phyloP scores from a whole-genome alignment of 2,888 invertebrate genomes.

The Aphelenchoides bicaudatus region DNA sequence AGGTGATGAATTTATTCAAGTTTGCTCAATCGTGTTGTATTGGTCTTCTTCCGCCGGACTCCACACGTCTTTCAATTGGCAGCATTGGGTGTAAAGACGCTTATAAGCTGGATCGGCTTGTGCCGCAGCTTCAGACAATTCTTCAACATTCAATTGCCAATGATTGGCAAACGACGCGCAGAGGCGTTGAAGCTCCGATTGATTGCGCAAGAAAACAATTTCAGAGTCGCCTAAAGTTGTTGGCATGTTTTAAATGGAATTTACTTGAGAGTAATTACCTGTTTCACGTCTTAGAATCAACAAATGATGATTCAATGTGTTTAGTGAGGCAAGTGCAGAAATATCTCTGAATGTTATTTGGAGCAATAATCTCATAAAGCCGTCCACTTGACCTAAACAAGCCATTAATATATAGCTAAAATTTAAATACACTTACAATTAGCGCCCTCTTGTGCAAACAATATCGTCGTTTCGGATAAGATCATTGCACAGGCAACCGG shows the following conservation, averaged over 20 bases:
- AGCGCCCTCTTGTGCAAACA: slow-evolving; percentile 50
- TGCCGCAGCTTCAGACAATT: not conserved
- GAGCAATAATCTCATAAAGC: slow-evolving; percentile 47
- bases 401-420: no score
- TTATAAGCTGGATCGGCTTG: not conserved
- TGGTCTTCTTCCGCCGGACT: no score
- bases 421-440: no score
- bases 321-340: slow-evolving; percentile 19
- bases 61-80: slow-evolving; percentile 8
- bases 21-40: no score
- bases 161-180: not conserved
- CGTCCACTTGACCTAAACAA: slow-evolving; percentile 48
- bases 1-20: no score
- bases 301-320: slow-evolving; percentile 7
- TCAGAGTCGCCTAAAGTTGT: slow-evolving; percentile 13
- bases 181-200: slow-evolving; percentile 18
- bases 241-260: no score
- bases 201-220: slow-evolving; percentile 17
- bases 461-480: slow-evolving; percentile 28
- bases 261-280: no score
- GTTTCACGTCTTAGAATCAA: slow-evolving; percentile 16
- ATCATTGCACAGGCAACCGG: slow-evolving; percentile 34
- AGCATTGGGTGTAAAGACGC: not conserved
- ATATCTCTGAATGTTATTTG: slow-evolving; percentile 27
- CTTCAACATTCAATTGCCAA: not conserved